Evolutionary conservation across 2,797 vertebrate species (phyloP), one percentile per base, ranked within the genome.

Genomic region (Sandelia bainsii): DNA sequence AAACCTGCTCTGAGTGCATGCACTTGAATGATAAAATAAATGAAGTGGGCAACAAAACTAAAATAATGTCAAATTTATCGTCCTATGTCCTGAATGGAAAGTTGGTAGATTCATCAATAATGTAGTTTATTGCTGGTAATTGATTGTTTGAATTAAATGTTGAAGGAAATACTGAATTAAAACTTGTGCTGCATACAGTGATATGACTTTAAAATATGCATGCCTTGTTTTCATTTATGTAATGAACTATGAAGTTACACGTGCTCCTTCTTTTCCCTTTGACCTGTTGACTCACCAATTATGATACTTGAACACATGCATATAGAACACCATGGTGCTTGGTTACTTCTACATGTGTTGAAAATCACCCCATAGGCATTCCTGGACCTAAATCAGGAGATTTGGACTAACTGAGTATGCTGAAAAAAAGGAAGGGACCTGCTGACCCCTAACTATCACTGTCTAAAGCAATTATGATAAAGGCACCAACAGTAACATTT

Each of bases 301-400:
- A 94, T 82, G 91, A 89, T 89, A 87, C 83, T 91, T 91, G 90
- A 94, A 90, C 84, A 82, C 84, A 87, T 79, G 89, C 87, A 87
- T 87, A 82, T 75, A 88, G 69, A 79, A 68, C 13, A 3, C 75
- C 84, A 78, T 68, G 32, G 81, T 56, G 86, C 17, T 40, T 56
- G 23, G 53, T 91, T 92, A 95, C 93, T 92, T 85, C 73, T 79
- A 81, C 88, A 90, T 92, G 91, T 92, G 87, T 92, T 94, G 72
- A 93, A 89, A 84, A 83, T 44, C 66, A 93, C 88, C 79, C 64
- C 56, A 67, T 80, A 60, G 71, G 72, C 80, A 70, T 79, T 89
- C 77, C 62, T 79, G 81, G 77, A 67, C 74, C 53, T 64, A 82
- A 90, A 91, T 94, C 91, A 89, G 72, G 72, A 92, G 86, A 88